Conservation (phyloP, 2,113 vertebrate genomes). For the Strix uralensis region DNA sequence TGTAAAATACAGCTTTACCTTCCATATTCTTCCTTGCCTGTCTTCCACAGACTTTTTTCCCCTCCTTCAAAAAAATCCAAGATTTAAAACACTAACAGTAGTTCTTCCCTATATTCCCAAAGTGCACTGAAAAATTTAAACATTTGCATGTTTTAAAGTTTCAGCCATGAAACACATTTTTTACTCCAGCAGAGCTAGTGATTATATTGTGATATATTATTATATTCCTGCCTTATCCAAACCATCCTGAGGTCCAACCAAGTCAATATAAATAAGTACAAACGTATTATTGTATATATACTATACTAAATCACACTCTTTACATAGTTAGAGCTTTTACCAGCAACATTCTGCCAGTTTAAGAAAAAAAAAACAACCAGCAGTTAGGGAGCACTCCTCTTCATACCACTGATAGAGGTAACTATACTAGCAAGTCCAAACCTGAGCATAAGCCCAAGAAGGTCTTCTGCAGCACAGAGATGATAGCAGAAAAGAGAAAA, state of each 20-base stretch:
- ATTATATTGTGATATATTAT: neutral
- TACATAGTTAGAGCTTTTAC: neutral
- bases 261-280: neutral
- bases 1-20: neutral
- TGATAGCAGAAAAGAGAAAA: neutral
- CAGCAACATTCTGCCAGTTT: neutral
- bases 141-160: neutral
- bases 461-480: neutral
- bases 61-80: neutral
- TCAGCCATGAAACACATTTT: neutral
- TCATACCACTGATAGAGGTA: neutral
- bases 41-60: neutral
- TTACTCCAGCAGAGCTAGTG: neutral
- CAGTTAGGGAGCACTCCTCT: neutral
- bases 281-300: neutral
- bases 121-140: neutral
- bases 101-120: neutral
- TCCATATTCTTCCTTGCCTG: neutral
- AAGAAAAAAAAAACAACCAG: neutral
- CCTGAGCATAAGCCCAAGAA: neutral
- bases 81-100: neutral
- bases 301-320: neutral
- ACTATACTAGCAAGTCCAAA: neutral
- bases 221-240: neutral
- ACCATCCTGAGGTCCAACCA: neutral